These are phyloP conservation scores for Brachyrhaphis roseni DNA, from an alignment of 2,797 vertebrate species.

Conservation along the genomic window DNA sequence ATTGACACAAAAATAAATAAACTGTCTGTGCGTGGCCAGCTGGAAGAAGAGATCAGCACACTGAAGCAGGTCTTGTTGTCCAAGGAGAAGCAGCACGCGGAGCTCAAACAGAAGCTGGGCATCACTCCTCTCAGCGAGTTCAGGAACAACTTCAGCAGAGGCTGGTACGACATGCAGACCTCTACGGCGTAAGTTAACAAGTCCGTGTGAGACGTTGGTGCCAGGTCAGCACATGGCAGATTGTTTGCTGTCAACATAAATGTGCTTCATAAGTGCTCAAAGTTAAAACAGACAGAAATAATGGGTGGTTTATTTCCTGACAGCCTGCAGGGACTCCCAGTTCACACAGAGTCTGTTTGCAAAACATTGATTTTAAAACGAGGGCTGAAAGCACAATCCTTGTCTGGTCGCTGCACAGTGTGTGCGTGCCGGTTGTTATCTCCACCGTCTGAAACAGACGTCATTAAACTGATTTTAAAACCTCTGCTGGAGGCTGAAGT, in stretches of 20 bases:
- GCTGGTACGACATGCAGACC: slow-evolving; percentile 96
- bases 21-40: slow-evolving; percentile 71
- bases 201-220: background rate
- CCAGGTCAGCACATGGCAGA: background rate
- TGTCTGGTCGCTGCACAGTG: slow-evolving; percentile 12
- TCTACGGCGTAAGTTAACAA: slow-evolving; percentile 88
- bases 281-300: slow-evolving; percentile 3
- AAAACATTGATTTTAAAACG: slow-evolving; percentile 31
- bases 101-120: slow-evolving; percentile 94
- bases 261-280: slow-evolving; percentile 20
- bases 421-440: slow-evolving; percentile 31
- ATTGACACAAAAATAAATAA: background rate
- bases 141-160: slow-evolving; percentile 90
- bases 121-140: slow-evolving; percentile 89
- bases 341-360: slow-evolving; percentile 12
- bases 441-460: slow-evolving; percentile 31
- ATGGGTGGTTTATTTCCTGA: slow-evolving; percentile 7
- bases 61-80: slow-evolving; percentile 92
- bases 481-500: slow-evolving; percentile 13
- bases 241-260: slow-evolving; percentile 54
- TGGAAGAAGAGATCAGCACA: slow-evolving; percentile 97
- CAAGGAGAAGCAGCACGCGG: slow-evolving; percentile 92
- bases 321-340: background rate
- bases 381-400: slow-evolving; percentile 42
- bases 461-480: slow-evolving; percentile 50